Base-by-base conservation (phyloP, 2,888 invertebrate genomes). In the Vannuccia rotundouncinata region DNA sequence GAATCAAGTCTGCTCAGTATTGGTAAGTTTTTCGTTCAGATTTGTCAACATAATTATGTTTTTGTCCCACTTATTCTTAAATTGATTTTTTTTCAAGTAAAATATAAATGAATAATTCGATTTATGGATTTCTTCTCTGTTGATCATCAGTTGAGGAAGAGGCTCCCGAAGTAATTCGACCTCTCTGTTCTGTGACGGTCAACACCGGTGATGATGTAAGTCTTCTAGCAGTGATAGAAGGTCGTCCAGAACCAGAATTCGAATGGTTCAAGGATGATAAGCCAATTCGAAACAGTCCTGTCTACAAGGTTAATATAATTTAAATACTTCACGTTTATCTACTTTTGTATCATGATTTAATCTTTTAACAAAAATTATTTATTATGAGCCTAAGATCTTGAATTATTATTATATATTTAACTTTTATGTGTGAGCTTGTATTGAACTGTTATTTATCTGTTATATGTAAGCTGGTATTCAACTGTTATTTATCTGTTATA, bases 221-320 rank as follows among this genome's bases (percentile, higher is more conserved):
- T n/a, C 66, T 66, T 17, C 66, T 66, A n/a, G 10, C 66, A 17
- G 22, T 66, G 17, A 66, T 66, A 17, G 66, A 66, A 66, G 89
- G 88, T 30, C 84, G 86, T 29, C 89, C 89, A 0, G 83, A 83
- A 10, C 88, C 89, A 76, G 88, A 89, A 79, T 83, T 99, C 82
- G 90, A 91, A 17, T 97, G 96, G 96, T 92, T 90, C 86, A 93
- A 93, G 86, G 92, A 95, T 85, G 93, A 92, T 2, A 17, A 66
- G 25, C 66, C 66, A 27, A 66, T 66, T 2, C 2, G 66, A 17
- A 13, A 2, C 66, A 2, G 22, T 45, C 10, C 45, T 5, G 45
- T 13, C 45, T 45, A 45, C 17, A 45, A 45, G 45, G 45, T 45
- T 45, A 17, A n/a, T n/a, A n/a, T n/a, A n/a, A n/a, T n/a, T n/a